Conservation (phyloP, 92 coral and sea anemone genomes). For the Paragorgia papillata region DNA sequence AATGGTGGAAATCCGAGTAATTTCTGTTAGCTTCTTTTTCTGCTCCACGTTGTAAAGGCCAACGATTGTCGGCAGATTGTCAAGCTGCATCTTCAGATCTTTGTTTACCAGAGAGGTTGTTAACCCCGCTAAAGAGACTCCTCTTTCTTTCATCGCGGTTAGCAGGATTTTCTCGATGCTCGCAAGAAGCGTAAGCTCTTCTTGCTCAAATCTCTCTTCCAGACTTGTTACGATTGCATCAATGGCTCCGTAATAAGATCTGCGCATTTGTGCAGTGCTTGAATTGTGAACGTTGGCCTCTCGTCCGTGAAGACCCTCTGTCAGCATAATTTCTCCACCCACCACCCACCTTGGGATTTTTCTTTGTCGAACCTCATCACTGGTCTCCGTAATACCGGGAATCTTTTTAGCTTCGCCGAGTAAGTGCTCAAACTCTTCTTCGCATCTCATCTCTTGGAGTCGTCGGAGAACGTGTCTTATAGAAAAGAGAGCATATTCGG, state of each 20-base stretch:
- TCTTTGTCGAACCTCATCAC: not conserved
- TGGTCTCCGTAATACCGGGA: conserved; percentile 7
- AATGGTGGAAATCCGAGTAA: conserved; percentile 13
- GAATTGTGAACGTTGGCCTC: too few relatives aligned
- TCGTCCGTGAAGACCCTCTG: too few relatives aligned
- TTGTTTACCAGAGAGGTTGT: not conserved
- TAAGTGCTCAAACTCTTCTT: conserved; percentile 13
- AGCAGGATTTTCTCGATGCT: too few relatives aligned
- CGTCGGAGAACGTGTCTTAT: conserved; percentile 10
- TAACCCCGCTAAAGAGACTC: conserved; percentile 7
- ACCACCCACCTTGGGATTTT: conserved; percentile 14
- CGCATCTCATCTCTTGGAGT: conserved; percentile 17
- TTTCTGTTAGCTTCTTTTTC: not conserved
- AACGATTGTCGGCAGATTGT: conserved; percentile 17
- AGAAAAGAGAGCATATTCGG: conserved; percentile 13
- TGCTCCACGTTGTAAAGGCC: conserved; percentile 11
- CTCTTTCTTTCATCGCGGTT: conserved; percentile 16
- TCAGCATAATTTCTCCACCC: not conserved
- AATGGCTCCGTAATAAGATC: conserved; percentile 18
- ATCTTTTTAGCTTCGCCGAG: conserved; percentile 14
- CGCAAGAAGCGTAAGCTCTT: not conserved
- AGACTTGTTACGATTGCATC: conserved; percentile 10
- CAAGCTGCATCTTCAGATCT: conserved; percentile 12
- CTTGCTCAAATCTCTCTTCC: not conserved
- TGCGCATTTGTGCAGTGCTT: conserved; percentile 1